phyloP scores from a whole-genome alignment of 1,140 invertebrate genomes.

The Aphelinus certus region DNA sequence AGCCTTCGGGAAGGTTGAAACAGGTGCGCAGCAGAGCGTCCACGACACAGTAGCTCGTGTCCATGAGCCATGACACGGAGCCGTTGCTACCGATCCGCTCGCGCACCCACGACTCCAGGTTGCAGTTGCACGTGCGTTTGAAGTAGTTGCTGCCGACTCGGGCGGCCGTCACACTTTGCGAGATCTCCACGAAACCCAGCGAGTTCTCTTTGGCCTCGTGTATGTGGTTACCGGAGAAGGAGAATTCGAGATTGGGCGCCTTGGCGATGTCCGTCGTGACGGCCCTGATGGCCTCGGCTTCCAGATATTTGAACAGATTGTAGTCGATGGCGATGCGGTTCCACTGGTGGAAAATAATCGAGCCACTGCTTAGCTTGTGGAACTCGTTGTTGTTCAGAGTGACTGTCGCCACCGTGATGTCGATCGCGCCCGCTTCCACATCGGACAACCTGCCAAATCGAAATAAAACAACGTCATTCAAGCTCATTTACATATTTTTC shows the following conservation, averaged over 20 bases:
- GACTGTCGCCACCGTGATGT: constrained; percentile 70
- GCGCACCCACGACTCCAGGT: constrained; percentile 68
- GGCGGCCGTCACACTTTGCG: constrained; percentile 63
- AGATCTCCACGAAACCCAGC: constrained; percentile 68
- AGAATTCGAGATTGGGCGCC: constrained; percentile 64
- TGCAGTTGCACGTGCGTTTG: constrained; percentile 71
- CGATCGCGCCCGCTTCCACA: constrained; percentile 71
- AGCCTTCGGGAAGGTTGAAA: constrained; percentile 71
- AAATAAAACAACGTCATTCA: no score
- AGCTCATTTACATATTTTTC: no score
- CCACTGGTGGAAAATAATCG: constrained; percentile 72
- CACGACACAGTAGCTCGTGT: constrained; percentile 73
- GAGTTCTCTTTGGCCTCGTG: constrained; percentile 65
- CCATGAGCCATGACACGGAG: constrained; percentile 59
- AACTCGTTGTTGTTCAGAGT: constrained; percentile 72
- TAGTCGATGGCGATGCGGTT: constrained; percentile 71
- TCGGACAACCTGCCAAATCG: constrained; percentile 70
- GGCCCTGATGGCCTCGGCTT: constrained; percentile 66
- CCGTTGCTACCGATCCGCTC: constrained; percentile 62
- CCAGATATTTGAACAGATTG: constrained; percentile 71
- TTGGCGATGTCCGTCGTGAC: constrained; percentile 54
- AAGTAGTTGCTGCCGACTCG: constrained; percentile 72
- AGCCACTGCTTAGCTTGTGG: constrained; percentile 64
- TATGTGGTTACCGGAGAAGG: constrained; percentile 73
- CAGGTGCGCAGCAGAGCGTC: constrained; percentile 70